Evolutionary conservation across 1,140 invertebrate species (phyloP), one percentile per base, ranked within the genome.

Genomic region (Pseudomyrmex gracilis): DNA sequence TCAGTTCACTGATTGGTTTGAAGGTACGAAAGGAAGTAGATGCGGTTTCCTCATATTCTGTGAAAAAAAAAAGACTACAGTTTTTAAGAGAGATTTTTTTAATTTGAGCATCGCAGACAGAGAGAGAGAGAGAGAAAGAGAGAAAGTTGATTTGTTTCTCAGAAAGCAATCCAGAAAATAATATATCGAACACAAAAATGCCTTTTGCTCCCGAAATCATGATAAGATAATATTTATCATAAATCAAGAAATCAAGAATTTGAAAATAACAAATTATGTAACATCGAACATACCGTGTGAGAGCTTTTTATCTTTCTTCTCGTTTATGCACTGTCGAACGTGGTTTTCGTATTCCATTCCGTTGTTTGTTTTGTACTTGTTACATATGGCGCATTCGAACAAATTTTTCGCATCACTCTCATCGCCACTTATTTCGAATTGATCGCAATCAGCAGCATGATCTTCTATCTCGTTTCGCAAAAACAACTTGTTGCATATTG

Each of bases 401-500:
- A 73, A 63, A 61, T 66, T n/a, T 8, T 55, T 9, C 57, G 66
- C 73, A 70, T 47, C 57, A 58, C 84, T 34, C 2, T 78, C 49
- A 53, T 85, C 73, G 10, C 73, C 24, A 74, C 73, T 83, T 13
- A 10, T 71, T 20, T 66, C 73, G 43, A 85, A 92, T 82, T 87
- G 89, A 9, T 91, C 73, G 12, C 92, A 93, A 73, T 73, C 57
- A 15, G 89, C 87, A 15, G 92, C 92, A 73, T 93, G 92, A 45
- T 66, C 17, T 63, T 88, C 83, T 80, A 93, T 91, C 45, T 91
- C 55, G 10, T 86, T 63, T 34, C 5, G 43, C 24, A 85, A 66
- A 55, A 91, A 93, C 9, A 2, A 58, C 53, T 87, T 85, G 58
- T 89, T 87, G 71, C 92, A 93, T 53, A 93, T 92, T 8, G 92